Evolutionary conservation across 2,113 vertebrate genomes (phyloP).

Genomic region (Geococcyx californianus): DNA sequence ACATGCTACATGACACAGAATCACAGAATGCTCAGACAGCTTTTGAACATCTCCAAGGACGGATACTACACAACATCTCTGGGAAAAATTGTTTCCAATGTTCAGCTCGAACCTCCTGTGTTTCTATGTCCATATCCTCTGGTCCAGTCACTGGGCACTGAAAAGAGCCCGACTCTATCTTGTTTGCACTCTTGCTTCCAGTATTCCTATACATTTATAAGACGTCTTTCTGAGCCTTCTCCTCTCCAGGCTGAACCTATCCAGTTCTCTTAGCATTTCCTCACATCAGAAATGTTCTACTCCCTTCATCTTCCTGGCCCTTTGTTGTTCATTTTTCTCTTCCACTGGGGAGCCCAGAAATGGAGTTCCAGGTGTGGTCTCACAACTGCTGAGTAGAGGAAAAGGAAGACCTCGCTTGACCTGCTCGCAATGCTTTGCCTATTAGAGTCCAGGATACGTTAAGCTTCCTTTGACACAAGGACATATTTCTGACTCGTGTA

Average conservation of each 20-base stretch:
- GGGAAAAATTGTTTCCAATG: no score
- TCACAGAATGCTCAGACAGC: not conserved
- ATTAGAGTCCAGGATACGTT: not conserved
- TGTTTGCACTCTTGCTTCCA: no score
- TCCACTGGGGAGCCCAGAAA: not conserved
- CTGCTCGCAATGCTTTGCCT: not conserved
- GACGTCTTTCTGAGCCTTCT: no score
- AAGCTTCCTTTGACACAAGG: rapidly evolving
- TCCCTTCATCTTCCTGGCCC: not conserved
- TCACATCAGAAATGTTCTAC: not conserved
- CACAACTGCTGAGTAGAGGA: not conserved
- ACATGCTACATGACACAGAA: not conserved
- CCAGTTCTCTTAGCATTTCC: not conserved
- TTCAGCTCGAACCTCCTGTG: no score
- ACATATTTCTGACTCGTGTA: no score
- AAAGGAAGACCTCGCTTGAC: not conserved
- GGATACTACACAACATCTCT: no score
- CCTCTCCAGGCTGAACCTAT: no score
- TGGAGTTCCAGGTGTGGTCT: not conserved
- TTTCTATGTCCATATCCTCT: no score
- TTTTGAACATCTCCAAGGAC: not conserved
- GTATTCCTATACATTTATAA: no score
- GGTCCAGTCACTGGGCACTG: no score
- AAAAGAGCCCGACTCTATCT: no score
- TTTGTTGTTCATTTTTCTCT: not conserved